Percentiles rank a stretch among this genome's conserved stretches.
Conservation (phyloP, 1,140 invertebrate species). For the Listronotus oregonensis region DNA sequence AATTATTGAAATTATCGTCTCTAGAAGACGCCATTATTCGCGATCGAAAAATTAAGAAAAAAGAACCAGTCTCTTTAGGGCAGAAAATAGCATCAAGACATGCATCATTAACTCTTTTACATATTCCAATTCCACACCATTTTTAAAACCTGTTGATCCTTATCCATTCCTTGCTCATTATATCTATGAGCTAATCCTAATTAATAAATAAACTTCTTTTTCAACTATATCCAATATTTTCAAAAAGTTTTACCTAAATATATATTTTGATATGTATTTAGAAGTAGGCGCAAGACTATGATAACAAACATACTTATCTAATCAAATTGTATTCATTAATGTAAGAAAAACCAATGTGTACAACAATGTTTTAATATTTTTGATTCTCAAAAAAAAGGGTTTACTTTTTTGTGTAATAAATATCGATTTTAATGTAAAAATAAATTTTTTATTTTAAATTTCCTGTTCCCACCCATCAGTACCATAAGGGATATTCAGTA, state of each 20-base stretch:
- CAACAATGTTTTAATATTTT: too few relatives aligned
- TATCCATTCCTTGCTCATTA: slow-evolving; percentile 8
- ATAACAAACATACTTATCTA: too few relatives aligned
- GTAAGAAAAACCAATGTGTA: too few relatives aligned
- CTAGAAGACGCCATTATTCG: slow-evolving; percentile 15
- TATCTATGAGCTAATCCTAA: neutral
- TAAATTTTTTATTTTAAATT: neutral
- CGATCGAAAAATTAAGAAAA: slow-evolving; percentile 20
- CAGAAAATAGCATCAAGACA: slow-evolving; percentile 8
- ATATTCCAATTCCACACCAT: neutral
- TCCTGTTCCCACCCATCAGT: too few relatives aligned
- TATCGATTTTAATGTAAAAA: too few relatives aligned
- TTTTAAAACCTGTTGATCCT: neutral
- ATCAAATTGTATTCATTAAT: too few relatives aligned
- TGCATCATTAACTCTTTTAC: neutral
- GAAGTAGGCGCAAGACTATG: too few relatives aligned
- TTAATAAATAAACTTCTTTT: slow-evolving; percentile 32
- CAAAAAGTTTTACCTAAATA: neutral
- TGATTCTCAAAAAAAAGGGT: too few relatives aligned
- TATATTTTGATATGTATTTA: too few relatives aligned
- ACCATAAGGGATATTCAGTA: too few relatives aligned
- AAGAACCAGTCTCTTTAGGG: slow-evolving; percentile 10
- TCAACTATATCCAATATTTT: slow-evolving; percentile 7
- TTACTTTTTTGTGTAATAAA: too few relatives aligned
- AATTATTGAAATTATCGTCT: slow-evolving; percentile 25